Evolutionary conservation across 2,888 invertebrate species (phyloP), one percentile per base, ranked within the genome.

Genomic region (Helleia helle): DNA sequence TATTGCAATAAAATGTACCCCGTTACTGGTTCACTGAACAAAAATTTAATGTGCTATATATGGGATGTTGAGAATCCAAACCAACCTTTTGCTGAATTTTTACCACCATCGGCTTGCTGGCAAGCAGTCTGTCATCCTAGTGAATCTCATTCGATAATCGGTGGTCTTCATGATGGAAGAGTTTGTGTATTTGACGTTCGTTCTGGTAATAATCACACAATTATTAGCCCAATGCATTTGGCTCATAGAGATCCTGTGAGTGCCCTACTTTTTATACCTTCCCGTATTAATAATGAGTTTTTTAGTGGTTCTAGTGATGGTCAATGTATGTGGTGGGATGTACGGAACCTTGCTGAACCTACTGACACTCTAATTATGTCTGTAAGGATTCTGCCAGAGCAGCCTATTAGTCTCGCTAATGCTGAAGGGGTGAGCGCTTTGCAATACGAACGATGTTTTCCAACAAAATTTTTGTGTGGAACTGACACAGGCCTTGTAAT

Each of bases 111-210:
- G 22, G 51, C 67, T 29, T 68, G 68, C 46, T 73, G 71, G 70
- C 62, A 69, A 50, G 29, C 68, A 37, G 54, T 46, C 13, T 65
- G 65, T 37, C 65, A 65, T n/a, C 66, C 65, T 12, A 40, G 42
- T 1, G 44, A 55, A n/a, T 56, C 66, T 3, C 41, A 54, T 9
- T 41, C 62, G 17, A 50, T 73, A n/a, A 6, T 66, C 7, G 70
- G 60, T 27, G 74, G 71, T 13, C 52, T 73, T 5, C 56, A 63
- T 43, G 64, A 72, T 50, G 73, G 74, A 4, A 59, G 62, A 54
- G 65, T 73, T 11, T 67, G 70, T 46, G 47, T 71, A 36, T 95
- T 94, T 91, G 95, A 95, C 60, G 87, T 90, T 3, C 86, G 96
- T 9, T 89, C 89, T 54, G 90, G 92, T 22, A 86, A 88, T 31